Base-by-base conservation (phyloP, 2,888 invertebrate species). In the Sarcophaga rosellei region DNA sequence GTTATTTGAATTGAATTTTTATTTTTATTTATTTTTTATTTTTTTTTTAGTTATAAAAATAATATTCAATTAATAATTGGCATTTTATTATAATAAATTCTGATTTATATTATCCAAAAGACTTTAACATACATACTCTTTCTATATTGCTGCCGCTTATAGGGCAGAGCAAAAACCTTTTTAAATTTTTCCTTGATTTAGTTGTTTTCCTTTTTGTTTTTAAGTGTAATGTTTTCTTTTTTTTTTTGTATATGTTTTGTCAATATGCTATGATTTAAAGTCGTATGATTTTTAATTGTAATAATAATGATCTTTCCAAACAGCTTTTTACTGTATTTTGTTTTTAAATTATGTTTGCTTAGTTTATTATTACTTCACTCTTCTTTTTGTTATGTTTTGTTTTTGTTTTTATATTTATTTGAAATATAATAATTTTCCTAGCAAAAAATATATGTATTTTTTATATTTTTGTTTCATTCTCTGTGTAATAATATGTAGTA, bases 361-460 rank as follows among this genome's bases (percentile, higher is more conserved):
- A 63, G 23, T 25, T 70, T 70, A 11, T 15, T 17, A 25, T 68
- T 62, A 8, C 12, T 61, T 69, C 8, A 61, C 53, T 53, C 53
- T 17, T 10, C 1, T n/a, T 8, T 61, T n/a, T 61, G 4, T 61
- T 44, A 0, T 61, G 21, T 12, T 61, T 63, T 59, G 15, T 6
- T 57, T 68, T 81, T 21, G 20, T 81, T 53, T 57, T 11, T 17
- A 15, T 63, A 35, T 75, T 61, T 47, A 44, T 23, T 82, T 88
- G 83, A 88, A 86, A 88, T 88, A 88, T 88, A 88, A 88, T 86
- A 81, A 81, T 87, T 88, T 82, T 90, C 87, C 88, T 91, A 90
- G 91, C 90, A 91, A 91, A 91, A 91, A 88, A 90, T 91, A 91
- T 89, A 89, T 88, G 65, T 86, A 21, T 84, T 68, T 84, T 21